Evolutionary conservation across 2,797 vertebrate species (phyloP), one percentile per base, ranked within the genome.

Genomic region (Toxotes lorentzi): DNA sequence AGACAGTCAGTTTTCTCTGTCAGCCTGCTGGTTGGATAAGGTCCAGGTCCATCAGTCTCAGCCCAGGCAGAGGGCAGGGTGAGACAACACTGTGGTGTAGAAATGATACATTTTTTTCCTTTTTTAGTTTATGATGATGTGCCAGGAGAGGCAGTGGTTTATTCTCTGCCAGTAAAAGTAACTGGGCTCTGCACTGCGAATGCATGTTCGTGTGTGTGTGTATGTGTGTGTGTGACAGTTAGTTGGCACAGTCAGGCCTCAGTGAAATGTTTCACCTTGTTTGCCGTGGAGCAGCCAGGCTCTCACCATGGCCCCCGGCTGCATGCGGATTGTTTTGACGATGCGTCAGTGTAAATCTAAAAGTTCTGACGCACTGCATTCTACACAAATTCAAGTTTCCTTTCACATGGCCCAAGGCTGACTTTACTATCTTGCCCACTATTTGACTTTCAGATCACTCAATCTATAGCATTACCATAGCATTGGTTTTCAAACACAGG

Each of bases 361-460:
- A 82, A 24, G 53, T 70, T 84, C 62, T 84, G 74, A 80, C 4
- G 3, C 40, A 48, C 48, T 30, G 32, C 61, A 68, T 79, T 80
- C 78, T 71, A 50, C 53, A 66, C 34, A 70, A 69, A 70, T 81
- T 76, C 47, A 61, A 45, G 63, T 88, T 83, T 67, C 47, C 70
- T 76, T 82, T 73, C 65, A 59, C 65, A 68, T 61, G 50, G 72
- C 85, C 81, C 13, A 0, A 62, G 79, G 87, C 86, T 38, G 64
- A 81, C 71, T 75, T 74, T 19, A 64, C 78, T 74, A 62, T 83
- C 67, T 71, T 78, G 65, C 66, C 65, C 72, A 78, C 63, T 88
- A 73, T 89, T 91, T 90, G 83, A 89, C 88, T 87, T 83, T 82
- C 57, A 86, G 67, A 89, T 87, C 59, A 73, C 64, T 84, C 79